Evolutionary conservation across 2,113 vertebrate genomes (phyloP), one percentile per base, ranked within the genome.

Genomic region (Larimichthys crocea): DNA sequence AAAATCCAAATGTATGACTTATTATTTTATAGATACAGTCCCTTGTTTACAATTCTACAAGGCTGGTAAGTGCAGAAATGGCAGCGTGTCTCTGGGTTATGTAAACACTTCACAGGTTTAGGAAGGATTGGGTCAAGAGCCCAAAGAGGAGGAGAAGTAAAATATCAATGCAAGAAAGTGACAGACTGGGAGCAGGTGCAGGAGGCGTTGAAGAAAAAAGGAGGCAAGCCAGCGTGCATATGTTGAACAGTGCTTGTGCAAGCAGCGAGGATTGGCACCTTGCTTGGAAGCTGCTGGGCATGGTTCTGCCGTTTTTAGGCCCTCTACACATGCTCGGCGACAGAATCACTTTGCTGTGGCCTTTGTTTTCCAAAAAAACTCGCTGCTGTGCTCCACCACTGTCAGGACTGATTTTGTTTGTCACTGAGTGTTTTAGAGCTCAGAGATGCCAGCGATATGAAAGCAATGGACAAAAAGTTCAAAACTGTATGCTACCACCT

Each of bases 51-150:
- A 70, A 24, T 82, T 74, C 59, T 35, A 26, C 22, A 59, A 10
- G 42, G 7, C 65, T 67, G 50, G 5, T 10, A 35, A 65, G 64
- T 17, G 19, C 24, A 72, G 44, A 74, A 24, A n/a, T 80, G 52
- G 57, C 46, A 57, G 48, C 16, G n/a, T 19, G 68, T 59, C 52
- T 53, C 52, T 42, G 52, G 40, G 65, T 78, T 75, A 80, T 26
- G 19, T 50, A 88, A 83, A 88, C 57, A 67, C 70, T 62, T 77
- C 14, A 29, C 68, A 74, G 14, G 71, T 84, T 78, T 22, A 69
- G 62, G 11, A 62, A 69, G 3, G 60, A 24, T 72, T 73, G 44
- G 74, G 46, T 81, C 50, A 63, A 69, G 11, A 3, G 20, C 52
- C 44, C n/a, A 67, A 46, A 24, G 57, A 63, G 22, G 4, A 71